These are phyloP conservation scores for Toxonevra muliebris DNA, from an alignment of 2,888 invertebrate genomes.

Conservation along the genomic window DNA sequence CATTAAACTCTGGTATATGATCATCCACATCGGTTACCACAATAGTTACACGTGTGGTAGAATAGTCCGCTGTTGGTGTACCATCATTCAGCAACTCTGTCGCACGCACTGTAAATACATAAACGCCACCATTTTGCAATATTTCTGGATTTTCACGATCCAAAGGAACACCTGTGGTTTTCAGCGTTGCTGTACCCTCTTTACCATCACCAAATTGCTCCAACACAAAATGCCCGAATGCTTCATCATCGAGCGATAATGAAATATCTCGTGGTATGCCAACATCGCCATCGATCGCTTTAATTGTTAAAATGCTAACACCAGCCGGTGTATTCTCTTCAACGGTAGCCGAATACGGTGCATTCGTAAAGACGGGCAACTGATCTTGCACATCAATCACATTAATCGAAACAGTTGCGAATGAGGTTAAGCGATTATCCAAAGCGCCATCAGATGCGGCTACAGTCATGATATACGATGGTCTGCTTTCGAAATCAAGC, in stretches of 20 bases:
- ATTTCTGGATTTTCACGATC: conserved; percentile 80
- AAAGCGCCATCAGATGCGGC: conserved; percentile 73
- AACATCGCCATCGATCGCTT: conserved; percentile 83
- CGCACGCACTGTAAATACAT: conserved; percentile 76
- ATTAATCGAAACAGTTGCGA: conserved; percentile 78
- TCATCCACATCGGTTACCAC: conserved; percentile 84
- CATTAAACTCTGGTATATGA: conserved; percentile 77
- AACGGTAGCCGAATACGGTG: conserved; percentile 81
- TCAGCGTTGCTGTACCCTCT: conserved; percentile 69
- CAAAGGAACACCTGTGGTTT: conserved; percentile 73
- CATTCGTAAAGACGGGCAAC: conserved; percentile 81
- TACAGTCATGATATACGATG: conserved; percentile 76
- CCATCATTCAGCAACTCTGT: conserved; percentile 79
- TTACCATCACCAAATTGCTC: conserved; percentile 66
- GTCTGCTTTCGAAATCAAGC: conserved; percentile 80
- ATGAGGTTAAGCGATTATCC: conserved; percentile 71
- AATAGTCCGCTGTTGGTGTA: conserved; percentile 74
- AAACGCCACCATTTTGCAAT: conserved; percentile 81
- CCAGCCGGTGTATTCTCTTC: conserved; percentile 77
- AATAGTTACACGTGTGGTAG: conserved; percentile 76
- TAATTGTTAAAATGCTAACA: conserved; percentile 74
- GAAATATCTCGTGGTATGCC: conserved; percentile 75
- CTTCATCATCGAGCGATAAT: conserved; percentile 76
- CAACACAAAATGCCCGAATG: conserved; percentile 74
- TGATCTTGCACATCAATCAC: conserved; percentile 85